Conservation (phyloP, 1,140 invertebrate genomes). For the Cotesia chilonis region DNA sequence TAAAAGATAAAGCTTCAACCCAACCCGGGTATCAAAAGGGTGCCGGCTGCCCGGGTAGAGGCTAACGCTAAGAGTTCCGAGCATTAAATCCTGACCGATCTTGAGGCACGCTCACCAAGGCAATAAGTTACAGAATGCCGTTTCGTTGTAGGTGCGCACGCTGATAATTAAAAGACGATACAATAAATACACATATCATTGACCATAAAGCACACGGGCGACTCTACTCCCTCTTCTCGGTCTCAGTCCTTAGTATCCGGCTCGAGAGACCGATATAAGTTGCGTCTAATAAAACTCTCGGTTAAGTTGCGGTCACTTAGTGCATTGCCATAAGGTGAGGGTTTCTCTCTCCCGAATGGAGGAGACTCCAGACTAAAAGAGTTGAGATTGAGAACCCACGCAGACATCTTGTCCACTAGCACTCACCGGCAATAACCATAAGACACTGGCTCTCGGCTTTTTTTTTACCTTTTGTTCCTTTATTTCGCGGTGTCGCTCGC, state of each 20-base stretch:
- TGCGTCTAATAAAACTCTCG: too few relatives aligned
- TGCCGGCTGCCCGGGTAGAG: constrained; percentile 32
- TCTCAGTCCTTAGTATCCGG: too few relatives aligned
- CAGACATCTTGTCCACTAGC: constrained; percentile 54
- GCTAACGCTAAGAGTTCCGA: constrained; percentile 30
- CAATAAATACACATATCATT: constrained; percentile 66
- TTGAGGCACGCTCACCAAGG: constrained; percentile 38
- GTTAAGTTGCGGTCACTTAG: constrained; percentile 52
- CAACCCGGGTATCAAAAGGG: constrained; percentile 40
- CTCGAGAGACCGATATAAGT: too few relatives aligned
- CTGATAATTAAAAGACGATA: constrained; percentile 68
- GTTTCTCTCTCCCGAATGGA: too few relatives aligned
- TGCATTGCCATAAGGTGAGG: background rate
- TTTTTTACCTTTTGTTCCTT: background rate
- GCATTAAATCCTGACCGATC: constrained; percentile 39
- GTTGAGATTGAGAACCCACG: constrained; percentile 53
- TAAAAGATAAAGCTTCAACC: constrained; percentile 33
- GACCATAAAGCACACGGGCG: constrained; percentile 60
- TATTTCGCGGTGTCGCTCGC: constrained; percentile 41
- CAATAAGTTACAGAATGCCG: constrained; percentile 64
- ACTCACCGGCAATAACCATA: constrained; percentile 59
- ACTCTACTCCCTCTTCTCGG: background rate
- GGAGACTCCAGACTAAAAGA: background rate
- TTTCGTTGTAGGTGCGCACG: constrained; percentile 63
- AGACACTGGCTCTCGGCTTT: constrained; percentile 42